These are phyloP conservation scores for Eulemur mongoz DNA, from an alignment of 2,797 vertebrate species.

Conservation along the genomic window DNA sequence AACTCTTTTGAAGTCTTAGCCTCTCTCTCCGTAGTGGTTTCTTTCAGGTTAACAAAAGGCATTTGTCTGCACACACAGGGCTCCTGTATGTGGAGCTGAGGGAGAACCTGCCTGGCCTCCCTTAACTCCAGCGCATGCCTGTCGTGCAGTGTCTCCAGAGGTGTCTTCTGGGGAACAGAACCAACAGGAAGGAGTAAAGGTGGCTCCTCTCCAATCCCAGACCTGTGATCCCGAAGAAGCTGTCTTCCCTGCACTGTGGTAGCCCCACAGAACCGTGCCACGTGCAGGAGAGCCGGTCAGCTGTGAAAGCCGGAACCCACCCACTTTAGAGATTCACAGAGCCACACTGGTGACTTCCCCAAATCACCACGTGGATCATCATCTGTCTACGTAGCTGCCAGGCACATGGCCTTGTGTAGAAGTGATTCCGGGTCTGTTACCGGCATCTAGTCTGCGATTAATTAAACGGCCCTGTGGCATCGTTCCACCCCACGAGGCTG, in stretches of 20 bases:
- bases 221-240: not conserved
- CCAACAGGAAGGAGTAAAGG: not conserved
- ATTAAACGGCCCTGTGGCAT: not conserved
- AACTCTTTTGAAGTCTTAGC: constrained; percentile 2
- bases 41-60: constrained; percentile 73
- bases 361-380: fast-evolving
- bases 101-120: constrained; percentile 71
- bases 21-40: constrained; percentile 73
- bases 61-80: constrained; percentile 72
- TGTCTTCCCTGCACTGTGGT: fast-evolving
- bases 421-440: not conserved
- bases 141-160: constrained; percentile 71
- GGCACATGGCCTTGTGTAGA: not conserved
- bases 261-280: fast-evolving
- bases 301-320: not conserved
- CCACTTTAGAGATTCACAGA: not conserved
- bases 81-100: constrained; percentile 75
- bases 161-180: constrained; percentile 70
- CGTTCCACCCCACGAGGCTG: not conserved
- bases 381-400: not conserved
- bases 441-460: not conserved
- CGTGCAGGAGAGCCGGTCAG: fast-evolving
- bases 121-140: constrained; percentile 68
- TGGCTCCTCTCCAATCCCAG: not conserved
- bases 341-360: not conserved